Evolutionary conservation across 2,888 invertebrate genomes (phyloP), one percentile per base, ranked within the genome.

Genomic region (Cosmopolites sordidus): DNA sequence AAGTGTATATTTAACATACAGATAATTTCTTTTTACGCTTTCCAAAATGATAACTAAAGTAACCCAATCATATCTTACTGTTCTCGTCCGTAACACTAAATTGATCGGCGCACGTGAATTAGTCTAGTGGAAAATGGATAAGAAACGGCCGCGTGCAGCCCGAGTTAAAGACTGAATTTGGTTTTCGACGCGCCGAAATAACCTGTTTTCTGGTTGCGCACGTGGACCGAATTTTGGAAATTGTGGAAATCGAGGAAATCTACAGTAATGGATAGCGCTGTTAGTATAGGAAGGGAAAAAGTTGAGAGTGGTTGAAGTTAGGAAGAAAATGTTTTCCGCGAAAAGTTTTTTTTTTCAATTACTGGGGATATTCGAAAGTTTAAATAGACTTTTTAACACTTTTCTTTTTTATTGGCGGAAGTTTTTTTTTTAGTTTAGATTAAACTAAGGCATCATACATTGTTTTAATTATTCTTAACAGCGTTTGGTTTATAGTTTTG

Each of bases 81-180:
- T 22, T 12, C 33, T 3, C 3, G n/a, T 33, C 33, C 33, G 4
- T 12, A 5, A n/a, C 33, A 33, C 33, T 33, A n/a, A 33, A 33
- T 12, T 33, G 5, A 5, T 9, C 27, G 27, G n/a, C 22, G 22
- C 22, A 22, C 22, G 22, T 22, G 22, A 22, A 33, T 33, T 12
- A 4, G 33, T 3, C 33, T 4, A 3, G 33, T 33, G 33, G 33
- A 33, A 33, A 9, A n/a, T 33, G 12, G n/a, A 11, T 3, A 33
- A 15, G 15, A 22, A 46, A 37, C 41, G n/a, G 37, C 38, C 42
- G 51, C 46, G 51, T 27, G 40, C 42, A 45, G 40, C 30, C 22
- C 41, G 51, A 42, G 47, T 38, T 51, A 45, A 45, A 41, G 51
- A 51, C 51, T 51, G 46, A 44, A 51, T 30, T 42, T 27, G 40